These are phyloP conservation scores for Diglossa cyanea DNA, from an alignment of 2,797 vertebrate genomes.

Conservation along the genomic window DNA sequence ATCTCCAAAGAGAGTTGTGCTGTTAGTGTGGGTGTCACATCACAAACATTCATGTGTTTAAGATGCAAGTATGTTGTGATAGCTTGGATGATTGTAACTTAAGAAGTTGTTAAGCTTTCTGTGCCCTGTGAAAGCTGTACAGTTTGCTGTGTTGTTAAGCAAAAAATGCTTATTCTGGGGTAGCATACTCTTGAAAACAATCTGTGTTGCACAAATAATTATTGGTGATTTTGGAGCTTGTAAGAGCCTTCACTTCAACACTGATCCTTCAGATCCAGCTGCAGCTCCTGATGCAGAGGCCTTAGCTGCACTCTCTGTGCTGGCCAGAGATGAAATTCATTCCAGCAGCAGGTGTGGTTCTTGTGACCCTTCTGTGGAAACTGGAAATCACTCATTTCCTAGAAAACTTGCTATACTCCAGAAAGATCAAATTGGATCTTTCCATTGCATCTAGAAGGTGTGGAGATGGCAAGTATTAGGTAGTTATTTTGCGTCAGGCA, in stretches of 20 bases:
- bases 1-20: not conserved
- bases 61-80: not conserved
- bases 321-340: not conserved
- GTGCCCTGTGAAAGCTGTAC: not conserved
- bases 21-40: not conserved
- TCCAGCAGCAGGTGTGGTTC: not conserved
- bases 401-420: not conserved
- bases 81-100: not conserved
- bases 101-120: not conserved
- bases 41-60: not conserved
- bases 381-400: not conserved
- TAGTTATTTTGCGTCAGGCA: not conserved
- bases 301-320: not conserved
- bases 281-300: not conserved
- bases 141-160: not conserved
- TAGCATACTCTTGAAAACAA: not conserved
- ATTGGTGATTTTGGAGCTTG: not conserved
- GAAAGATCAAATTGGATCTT: not conserved
- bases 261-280: not conserved
- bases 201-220: not conserved
- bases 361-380: not conserved
- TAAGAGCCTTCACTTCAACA: not conserved
- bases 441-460: not conserved
- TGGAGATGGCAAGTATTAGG: not conserved
- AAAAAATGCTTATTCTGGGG: not conserved